Base-by-base conservation (phyloP, 2,888 invertebrate species). In the Tetranychus truncatus region DNA sequence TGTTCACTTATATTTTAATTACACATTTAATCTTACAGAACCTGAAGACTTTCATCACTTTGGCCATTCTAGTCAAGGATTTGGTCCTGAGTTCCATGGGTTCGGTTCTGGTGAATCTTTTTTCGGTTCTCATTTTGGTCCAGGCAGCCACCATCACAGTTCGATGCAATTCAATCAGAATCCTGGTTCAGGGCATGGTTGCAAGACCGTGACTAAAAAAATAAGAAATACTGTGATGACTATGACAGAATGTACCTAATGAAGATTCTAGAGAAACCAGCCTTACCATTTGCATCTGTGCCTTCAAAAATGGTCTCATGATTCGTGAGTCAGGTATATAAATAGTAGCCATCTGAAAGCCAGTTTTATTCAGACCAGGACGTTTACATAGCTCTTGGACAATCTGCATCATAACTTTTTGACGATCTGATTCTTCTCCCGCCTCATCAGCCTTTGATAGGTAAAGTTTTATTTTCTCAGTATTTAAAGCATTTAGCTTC, bases 361-460 rank as follows among this genome's bases (percentile, higher is more conserved):
- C 85, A 24, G 84, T 84, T 76, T 84, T 81, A 79, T 86, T 86
- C 67, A 86, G 80, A n/a, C 85, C 85, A 18, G 85, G 85, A 72
- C 86, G 80, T 79, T 86, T 86, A 79, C 86, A 86, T 73, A 86
- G 80, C 79, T 86, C 86, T 80, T 86, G 86, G 1, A 86, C 86
- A 77, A 86, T 86, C 81, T 86, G 86, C 86, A 86, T 86, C 84
- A 86, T 83, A 2, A 86, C 86, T 77, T 86, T 82, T 83, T 83
- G 86, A 79, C 86, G 80, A 80, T 86, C 86, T 76, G 84, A 84
- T 79, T 86, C 86, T 74, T 83, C 83, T 6, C 86, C 86, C 1
- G 86, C 86, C 79, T 86, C 86, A 80, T 86, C 86, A 74, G 86
- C 85, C 80, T 86, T 86, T 74, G 86, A 85, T 73, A 86, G 82